Conservation (phyloP, 2,888 invertebrate species). For the Ophonus ardosiacus region DNA sequence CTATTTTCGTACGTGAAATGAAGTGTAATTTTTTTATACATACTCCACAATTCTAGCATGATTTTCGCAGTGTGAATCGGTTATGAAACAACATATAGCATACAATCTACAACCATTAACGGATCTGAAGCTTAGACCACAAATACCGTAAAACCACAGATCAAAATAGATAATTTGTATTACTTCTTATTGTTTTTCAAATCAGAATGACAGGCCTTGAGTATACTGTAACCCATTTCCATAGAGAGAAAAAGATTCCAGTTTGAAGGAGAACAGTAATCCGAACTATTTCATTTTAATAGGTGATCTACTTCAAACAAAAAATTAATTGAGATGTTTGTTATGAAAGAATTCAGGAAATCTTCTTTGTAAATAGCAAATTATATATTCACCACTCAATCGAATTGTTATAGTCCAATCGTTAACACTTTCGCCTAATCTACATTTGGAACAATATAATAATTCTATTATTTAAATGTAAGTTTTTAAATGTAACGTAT, state of each 20-base stretch:
- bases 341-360: slow-evolving; percentile 13
- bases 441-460: neutral
- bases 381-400: neutral
- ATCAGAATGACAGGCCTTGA: slow-evolving; percentile 14
- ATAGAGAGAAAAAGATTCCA: slow-evolving; percentile 35
- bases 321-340: neutral
- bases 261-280: slow-evolving; percentile 27
- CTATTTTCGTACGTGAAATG: too few relatives aligned
- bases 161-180: neutral
- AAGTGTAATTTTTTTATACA: too few relatives aligned
- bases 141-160: neutral
- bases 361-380: neutral
- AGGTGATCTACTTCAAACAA: neutral
- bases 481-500: neutral
- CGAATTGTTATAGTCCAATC: neutral
- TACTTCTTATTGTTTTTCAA: slow-evolving; percentile 19
- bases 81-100: too few relatives aligned
- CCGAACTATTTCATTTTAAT: slow-evolving; percentile 22
- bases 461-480: neutral
- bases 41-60: too few relatives aligned
- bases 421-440: neutral
- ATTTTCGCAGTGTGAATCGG: too few relatives aligned
- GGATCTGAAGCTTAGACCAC: neutral
- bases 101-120: too few relatives aligned
- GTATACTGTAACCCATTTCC: slow-evolving; percentile 6